phyloP scores from a whole-genome alignment of 1,140 invertebrate species.

The Ptiloglossa arizonensis region DNA sequence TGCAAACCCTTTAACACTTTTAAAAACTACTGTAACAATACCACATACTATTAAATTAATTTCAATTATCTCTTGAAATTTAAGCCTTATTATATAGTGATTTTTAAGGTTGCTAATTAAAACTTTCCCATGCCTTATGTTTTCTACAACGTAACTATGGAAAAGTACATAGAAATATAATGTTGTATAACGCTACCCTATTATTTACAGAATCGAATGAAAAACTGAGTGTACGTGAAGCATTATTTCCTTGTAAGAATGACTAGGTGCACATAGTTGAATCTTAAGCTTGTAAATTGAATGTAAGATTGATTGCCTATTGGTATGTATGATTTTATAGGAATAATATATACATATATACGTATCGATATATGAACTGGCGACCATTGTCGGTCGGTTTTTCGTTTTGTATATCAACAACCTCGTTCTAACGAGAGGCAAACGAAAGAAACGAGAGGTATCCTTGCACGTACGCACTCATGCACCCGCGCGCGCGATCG shows the following conservation, averaged over 20 bases:
- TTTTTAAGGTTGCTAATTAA: background rate
- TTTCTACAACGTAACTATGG: background rate
- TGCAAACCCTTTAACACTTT: conserved; percentile 11
- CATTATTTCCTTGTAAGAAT: conserved; percentile 1
- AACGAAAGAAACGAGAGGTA: background rate
- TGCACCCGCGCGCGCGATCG: conserved; percentile 16
- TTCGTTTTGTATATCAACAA: conserved; percentile 37
- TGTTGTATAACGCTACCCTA: background rate
- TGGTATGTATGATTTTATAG: conserved; percentile 29
- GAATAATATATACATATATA: conserved; percentile 40
- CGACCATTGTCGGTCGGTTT: background rate
- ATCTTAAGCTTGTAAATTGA: conserved; percentile 12
- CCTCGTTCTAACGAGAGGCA: conserved; percentile 2
- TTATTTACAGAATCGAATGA: conserved; percentile 4
- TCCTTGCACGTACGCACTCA: conserved; percentile 23
- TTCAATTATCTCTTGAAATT: background rate
- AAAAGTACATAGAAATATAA: background rate
- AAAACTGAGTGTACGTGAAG: background rate
- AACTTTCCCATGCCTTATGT: background rate
- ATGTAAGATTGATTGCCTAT: conserved; percentile 19
- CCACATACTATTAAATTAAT: background rate
- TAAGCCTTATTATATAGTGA: background rate
- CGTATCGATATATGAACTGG: conserved; percentile 18
- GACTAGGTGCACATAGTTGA: background rate
- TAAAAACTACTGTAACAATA: background rate